phyloP scores from a whole-genome alignment of 2,888 invertebrate genomes.

The Drosophila antonietae region DNA sequence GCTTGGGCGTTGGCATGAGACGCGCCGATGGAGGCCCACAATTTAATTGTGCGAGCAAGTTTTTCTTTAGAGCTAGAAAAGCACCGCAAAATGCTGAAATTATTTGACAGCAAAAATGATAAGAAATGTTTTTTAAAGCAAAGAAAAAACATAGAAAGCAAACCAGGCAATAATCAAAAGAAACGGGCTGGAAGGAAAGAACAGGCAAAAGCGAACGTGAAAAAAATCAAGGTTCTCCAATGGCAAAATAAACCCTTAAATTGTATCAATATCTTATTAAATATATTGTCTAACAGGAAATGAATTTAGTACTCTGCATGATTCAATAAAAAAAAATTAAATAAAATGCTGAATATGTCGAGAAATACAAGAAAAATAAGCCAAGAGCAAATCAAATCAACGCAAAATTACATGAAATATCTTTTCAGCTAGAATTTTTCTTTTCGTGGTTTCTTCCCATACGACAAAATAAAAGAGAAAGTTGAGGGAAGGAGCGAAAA shows the following conservation, averaged over 20 bases:
- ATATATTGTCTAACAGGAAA: conserved; percentile 5
- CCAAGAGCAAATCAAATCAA: conserved; percentile 42
- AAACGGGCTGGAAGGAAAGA: neutral
- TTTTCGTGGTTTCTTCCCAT: conserved; percentile 3
- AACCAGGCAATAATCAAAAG: neutral
- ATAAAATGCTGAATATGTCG: conserved; percentile 7
- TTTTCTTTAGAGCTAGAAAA: conserved; percentile 43
- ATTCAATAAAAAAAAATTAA: neutral
- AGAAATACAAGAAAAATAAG: conserved; percentile 18
- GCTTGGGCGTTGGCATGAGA: neutral
- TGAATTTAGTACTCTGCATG: neutral
- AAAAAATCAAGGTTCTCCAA: neutral
- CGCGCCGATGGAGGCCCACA: conserved; percentile 6
- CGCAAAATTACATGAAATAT: conserved; percentile 32
- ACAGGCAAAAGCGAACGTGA: too few species aligned
- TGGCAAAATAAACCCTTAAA: neutral
- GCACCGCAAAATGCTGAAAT: conserved; percentile 60
- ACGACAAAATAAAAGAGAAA: neutral
- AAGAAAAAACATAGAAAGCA: neutral
- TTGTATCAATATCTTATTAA: neutral
- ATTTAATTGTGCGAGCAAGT: conserved; percentile 60
- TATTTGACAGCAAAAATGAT: conserved; percentile 60
- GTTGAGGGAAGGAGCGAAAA: neutral
- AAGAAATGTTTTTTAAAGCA: conserved; percentile 37
- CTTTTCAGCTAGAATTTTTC: conserved; percentile 23